These are phyloP conservation scores for Ormia ochracea DNA, from an alignment of 2,888 invertebrate species.

Conservation along the genomic window DNA sequence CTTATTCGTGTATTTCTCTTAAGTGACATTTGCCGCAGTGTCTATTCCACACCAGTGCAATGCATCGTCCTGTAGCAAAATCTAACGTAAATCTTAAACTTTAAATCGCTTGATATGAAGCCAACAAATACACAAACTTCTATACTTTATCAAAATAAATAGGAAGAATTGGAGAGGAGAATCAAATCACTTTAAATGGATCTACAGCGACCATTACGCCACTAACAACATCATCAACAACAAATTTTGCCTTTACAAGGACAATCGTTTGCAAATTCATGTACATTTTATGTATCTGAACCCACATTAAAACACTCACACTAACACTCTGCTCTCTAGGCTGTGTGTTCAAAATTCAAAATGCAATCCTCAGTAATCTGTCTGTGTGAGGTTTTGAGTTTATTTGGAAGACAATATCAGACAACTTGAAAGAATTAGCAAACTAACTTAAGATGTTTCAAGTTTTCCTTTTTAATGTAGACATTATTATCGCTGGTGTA, in stretches of 20 bases:
- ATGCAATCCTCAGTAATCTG: conserved; percentile 58
- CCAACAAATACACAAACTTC: not conserved
- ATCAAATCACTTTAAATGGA: conserved; percentile 36
- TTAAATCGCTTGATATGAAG: conserved; percentile 45
- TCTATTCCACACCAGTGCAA: conserved; percentile 36
- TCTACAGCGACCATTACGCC: conserved; percentile 15
- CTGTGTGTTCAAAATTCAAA: conserved; percentile 37
- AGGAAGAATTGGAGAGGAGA: conserved; percentile 3
- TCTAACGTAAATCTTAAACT: conserved; percentile 27
- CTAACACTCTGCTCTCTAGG: not conserved
- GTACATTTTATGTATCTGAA: conserved; percentile 6
- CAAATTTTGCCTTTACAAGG: conserved; percentile 50
- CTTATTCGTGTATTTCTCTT: conserved; percentile 37
- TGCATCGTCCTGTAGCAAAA: conserved; percentile 15
- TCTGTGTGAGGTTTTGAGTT: conserved; percentile 52
- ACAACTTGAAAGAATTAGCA: conserved; percentile 44
- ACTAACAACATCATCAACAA: conserved; percentile 23
- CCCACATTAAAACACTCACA: not conserved
- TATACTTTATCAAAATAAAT: not conserved
- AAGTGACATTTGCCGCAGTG: conserved; percentile 61
- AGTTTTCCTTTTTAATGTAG: conserved; percentile 29
- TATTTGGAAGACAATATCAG: conserved; percentile 44
- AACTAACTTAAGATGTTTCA: conserved; percentile 47
- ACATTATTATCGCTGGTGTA: conserved; percentile 35
- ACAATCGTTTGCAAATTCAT: conserved; percentile 56